phyloP scores from a whole-genome alignment of 2,797 vertebrate genomes.

The Trematomus bernacchii region DNA sequence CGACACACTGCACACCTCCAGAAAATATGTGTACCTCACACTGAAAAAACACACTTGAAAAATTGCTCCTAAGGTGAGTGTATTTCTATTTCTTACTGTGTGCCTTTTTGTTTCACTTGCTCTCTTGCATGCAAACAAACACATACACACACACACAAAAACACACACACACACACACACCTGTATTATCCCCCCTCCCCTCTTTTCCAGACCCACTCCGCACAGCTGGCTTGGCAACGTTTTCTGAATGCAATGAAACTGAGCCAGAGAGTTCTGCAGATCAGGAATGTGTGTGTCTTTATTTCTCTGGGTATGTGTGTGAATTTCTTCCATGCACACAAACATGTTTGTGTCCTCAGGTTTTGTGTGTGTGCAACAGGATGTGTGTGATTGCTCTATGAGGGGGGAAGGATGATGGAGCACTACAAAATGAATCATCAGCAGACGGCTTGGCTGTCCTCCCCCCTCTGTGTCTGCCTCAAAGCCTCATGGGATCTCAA shows the following conservation, averaged over 20 bases:
- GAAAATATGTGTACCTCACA: constrained; percentile 32
- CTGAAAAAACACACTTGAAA: constrained; percentile 39
- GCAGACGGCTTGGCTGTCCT: constrained; percentile 56
- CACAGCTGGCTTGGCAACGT: constrained; percentile 70
- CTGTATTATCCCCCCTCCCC: constrained; percentile 37
- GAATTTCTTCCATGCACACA: constrained; percentile 18
- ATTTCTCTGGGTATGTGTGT: constrained; percentile 7
- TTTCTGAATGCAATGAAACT: constrained; percentile 35
- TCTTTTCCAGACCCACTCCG: constrained; percentile 37
- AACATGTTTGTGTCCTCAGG: constrained; percentile 33
- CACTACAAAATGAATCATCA: constrained; percentile 72
- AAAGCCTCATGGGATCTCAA: constrained; percentile 55
- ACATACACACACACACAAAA: constrained; percentile 32
- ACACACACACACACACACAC: constrained; percentile 72
- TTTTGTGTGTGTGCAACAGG: constrained; percentile 44
- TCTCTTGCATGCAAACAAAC: constrained; percentile 40
- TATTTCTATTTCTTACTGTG: constrained; percentile 5
- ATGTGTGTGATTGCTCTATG: constrained; percentile 64
- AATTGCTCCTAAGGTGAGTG: constrained; percentile 14
- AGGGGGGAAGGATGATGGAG: constrained; percentile 65
- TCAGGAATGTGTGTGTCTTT: constrained; percentile 48
- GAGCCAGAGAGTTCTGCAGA: constrained; percentile 57
- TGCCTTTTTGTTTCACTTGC: constrained; percentile 24
- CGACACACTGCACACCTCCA: constrained; percentile 40
- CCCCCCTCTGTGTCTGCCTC: constrained; percentile 43